Base-by-base conservation (phyloP, 2,113 vertebrate genomes). In the Toxostoma redivivum region DNA sequence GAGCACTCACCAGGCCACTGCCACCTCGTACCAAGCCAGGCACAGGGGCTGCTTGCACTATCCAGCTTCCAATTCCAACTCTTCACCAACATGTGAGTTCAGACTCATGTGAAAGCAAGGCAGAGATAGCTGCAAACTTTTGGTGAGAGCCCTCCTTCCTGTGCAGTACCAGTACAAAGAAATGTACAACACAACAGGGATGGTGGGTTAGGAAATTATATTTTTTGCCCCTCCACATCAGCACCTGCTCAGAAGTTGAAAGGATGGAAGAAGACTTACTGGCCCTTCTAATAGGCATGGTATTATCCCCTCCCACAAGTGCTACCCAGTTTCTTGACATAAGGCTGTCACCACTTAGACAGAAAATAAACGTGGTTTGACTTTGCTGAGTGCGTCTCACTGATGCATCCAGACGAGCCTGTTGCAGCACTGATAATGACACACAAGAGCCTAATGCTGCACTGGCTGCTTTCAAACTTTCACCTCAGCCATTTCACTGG, bases 61-160 rank as follows among this genome's bases (percentile, higher is more conserved):
- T 23, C 30, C 30, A 27, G 15, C 17, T 76, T 76, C 44, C 66
- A 76, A 2, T 33, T 25, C 48, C 40, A 73, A 0, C 33, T 83
- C 30, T 80, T 50, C 47, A 56, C n/a, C 9, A 33, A n/a, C 7
- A 7, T 0, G 0, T 3, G 2, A 76, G 7, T 24, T 90, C 47
- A 62, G 81, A 70, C 5, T 35, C 27, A 58, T 7, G 25, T 30
- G 62, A 53, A 76, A 47, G 11, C 16, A 73, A 84, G 42, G 25
- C 47, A 83, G 60, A 82, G 13, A 24, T 16, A 10, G 10, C 72
- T 66, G 25, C 20, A 76, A 65, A 83, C 31, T 48, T 42, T 4
- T 47, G 40, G 21, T 61, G 37, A 27, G 67, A 80, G 12, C 20
- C 35, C 25, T 88, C 19, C 13, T 69, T 54, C 38, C 35, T 57